Evolutionary conservation across 2,888 invertebrate genomes (phyloP).

Genomic region (Rhagonycha fulva): DNA sequence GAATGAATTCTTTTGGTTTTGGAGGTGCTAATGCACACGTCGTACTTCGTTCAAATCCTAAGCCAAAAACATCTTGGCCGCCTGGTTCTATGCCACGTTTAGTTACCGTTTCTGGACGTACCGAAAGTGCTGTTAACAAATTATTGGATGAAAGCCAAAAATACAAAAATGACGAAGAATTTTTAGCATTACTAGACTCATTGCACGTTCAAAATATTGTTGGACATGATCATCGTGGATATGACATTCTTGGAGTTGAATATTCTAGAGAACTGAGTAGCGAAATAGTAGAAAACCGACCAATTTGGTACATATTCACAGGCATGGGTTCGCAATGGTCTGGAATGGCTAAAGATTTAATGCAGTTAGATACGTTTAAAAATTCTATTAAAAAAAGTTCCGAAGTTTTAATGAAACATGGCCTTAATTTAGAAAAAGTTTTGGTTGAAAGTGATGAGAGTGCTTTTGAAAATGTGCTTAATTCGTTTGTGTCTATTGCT

Average conservation of each 20-base stretch:
- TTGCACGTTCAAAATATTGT: conserved; percentile 71
- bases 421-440: conserved; percentile 81
- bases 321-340: conserved; percentile 99
- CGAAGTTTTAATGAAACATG: conserved; percentile 75
- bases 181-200: conserved; percentile 76
- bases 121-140: conserved; percentile 73
- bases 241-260: conserved; percentile 68
- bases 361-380: conserved; percentile 81
- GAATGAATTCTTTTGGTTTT: conserved; percentile 96
- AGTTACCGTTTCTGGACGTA: conserved; percentile 82
- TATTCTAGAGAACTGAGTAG: conserved; percentile 58
- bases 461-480: conserved; percentile 83
- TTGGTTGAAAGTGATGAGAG: conserved; percentile 75
- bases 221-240: conserved; percentile 84
- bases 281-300: conserved; percentile 65
- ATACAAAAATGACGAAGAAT: conserved; percentile 68
- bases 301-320: conserved; percentile 94
- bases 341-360: conserved; percentile 89
- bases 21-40: conserved; percentile 97
- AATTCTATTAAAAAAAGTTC: conserved; percentile 77
- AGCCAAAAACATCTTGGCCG: conserved; percentile 64
- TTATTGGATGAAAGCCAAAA: conserved; percentile 67
- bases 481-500: conserved; percentile 92
- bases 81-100: conserved; percentile 67
- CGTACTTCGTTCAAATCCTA: conserved; percentile 79